Percentiles rank a stretch among this genome's conserved stretches.
phyloP scores from a whole-genome alignment of 2,888 invertebrate species.

The Drepanosiphum platanoidis region DNA sequence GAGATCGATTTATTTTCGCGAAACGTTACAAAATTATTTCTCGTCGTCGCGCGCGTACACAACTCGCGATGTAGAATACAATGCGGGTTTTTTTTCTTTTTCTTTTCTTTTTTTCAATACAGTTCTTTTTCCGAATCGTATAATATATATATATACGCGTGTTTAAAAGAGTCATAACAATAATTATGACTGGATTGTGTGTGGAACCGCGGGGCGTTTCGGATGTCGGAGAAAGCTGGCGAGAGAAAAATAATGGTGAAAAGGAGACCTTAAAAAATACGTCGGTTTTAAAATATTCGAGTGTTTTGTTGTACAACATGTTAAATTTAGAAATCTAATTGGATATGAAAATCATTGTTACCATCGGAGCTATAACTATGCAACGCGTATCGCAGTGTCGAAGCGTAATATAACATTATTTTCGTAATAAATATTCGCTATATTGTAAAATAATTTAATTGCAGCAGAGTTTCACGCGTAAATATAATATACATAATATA shows the following conservation, averaged over 20 bases:
- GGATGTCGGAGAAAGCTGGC: not conserved
- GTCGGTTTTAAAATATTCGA: slow-evolving; percentile 9
- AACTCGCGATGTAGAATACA: not conserved
- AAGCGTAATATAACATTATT: no score
- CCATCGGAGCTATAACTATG: no score
- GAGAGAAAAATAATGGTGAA: not conserved
- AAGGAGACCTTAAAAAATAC: slow-evolving; percentile 48
- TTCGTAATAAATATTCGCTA: not conserved
- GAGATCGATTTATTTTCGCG: not conserved
- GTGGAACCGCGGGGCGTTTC: not conserved
- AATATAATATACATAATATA: not conserved
- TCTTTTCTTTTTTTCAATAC: not conserved
- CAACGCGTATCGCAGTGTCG: not conserved
- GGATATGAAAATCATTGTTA: slow-evolving; percentile 12
- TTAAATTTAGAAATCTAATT: slow-evolving; percentile 49
- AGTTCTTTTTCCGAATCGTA: not conserved
- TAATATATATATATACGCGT: not conserved
- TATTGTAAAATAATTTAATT: not conserved
- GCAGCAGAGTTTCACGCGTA: not conserved
- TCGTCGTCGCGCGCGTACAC: not conserved
- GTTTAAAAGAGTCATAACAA: not conserved
- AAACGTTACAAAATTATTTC: not conserved
- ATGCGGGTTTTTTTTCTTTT: not conserved
- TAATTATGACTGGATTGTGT: not conserved
- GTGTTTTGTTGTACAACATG: not conserved